Evolutionary conservation across 2,797 vertebrate genomes (phyloP).

Genomic region (Meriones psammophilus): DNA sequence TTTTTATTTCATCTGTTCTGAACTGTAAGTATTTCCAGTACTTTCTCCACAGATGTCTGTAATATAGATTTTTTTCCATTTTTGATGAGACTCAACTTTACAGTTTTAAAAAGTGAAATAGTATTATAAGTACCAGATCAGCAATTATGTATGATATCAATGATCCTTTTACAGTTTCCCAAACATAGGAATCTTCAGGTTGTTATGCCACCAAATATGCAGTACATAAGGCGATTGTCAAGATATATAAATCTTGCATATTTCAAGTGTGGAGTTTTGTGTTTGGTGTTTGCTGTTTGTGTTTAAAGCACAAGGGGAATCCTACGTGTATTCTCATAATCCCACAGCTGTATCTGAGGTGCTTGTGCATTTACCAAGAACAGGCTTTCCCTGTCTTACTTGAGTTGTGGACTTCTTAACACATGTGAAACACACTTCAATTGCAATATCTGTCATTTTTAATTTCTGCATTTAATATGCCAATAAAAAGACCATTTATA

Average conservation of each 20-base stretch:
- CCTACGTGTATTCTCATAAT: background rate
- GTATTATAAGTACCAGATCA: background rate
- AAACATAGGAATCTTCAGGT: background rate
- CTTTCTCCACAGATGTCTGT: conserved; percentile 2
- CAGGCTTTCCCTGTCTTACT: background rate
- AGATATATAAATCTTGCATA: background rate
- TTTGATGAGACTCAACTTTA: conserved; percentile 34
- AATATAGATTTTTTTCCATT: conserved; percentile 34
- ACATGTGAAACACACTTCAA: conserved; percentile 15
- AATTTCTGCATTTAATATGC: background rate
- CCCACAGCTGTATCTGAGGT: background rate
- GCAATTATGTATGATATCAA: background rate
- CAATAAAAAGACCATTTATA: background rate
- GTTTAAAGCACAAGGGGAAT: background rate
- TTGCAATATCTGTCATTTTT: conserved; percentile 5
- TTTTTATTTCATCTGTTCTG: conserved; percentile 32
- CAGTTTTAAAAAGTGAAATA: conserved; percentile 51
- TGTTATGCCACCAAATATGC: background rate
- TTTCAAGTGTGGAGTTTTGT: background rate
- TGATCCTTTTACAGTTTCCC: background rate
- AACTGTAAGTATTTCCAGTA: conserved; percentile 50
- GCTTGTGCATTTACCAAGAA: background rate
- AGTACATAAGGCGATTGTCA: background rate
- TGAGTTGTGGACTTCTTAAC: background rate
- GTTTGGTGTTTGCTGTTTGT: no score